Evolutionary conservation across 2,113 vertebrate genomes (phyloP), one percentile per base, ranked within the genome.

Genomic region (Chinchilla lanigera): DNA sequence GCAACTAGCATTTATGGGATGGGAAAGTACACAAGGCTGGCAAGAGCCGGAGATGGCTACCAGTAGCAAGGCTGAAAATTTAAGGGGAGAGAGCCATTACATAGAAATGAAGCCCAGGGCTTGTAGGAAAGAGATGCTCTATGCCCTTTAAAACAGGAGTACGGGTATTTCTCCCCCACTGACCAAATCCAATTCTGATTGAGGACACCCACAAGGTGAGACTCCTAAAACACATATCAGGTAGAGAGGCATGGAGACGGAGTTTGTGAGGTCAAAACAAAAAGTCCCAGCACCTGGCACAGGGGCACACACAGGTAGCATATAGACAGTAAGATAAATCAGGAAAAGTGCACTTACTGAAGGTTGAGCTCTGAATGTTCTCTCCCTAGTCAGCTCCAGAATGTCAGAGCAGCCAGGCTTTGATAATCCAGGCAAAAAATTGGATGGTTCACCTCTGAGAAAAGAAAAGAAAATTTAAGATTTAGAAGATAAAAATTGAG

Each of bases 391-490:
- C 50, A 96, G n/a, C 19, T 81, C 80, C 54, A 91, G 19, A 89
- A 85, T 30, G 8, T 58, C 80, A 95, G 47, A 50, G 47, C 54
- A 87, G 41, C 12, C 44, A 96, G 38, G 28, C 20, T 85, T 67
- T 41, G 41, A 95, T 86, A 52, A 12, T 95, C 83, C 44, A 92
- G 11, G 52, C 20, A 93, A 77, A 69, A 86, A 50, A 89, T 0
- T 26, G 4, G 26, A 67, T 83, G 26, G 47, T 24, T 89, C 73
- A 54, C 73, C 33, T 82, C 65, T 92, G 80, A 54, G 28, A 60
- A 78, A 83, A 75, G 2, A 95, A 90, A 82, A 96, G 19, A 95
- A 92, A 80, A 35, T 90, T 78, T 65, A 80, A 90, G 94, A 30
- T 56, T 80, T 93, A 8, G 14, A 89, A 89, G 30, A 77, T 47